Conservation (phyloP, 2,888 invertebrate genomes). For the Agrotis clavis region DNA sequence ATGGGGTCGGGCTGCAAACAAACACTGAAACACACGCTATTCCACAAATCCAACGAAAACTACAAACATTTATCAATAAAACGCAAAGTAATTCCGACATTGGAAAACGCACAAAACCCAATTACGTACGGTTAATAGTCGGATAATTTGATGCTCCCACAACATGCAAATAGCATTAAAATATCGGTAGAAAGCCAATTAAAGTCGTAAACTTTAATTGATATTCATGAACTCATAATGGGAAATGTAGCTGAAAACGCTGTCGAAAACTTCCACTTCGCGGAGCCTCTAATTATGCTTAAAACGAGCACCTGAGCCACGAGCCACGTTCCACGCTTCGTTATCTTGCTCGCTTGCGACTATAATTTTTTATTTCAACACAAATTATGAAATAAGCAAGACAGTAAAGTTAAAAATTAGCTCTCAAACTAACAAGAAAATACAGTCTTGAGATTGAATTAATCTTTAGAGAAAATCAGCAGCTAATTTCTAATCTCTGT, state of each 20-base stretch:
- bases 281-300: conserved; percentile 72
- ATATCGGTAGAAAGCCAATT: conserved; percentile 82
- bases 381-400: conserved; percentile 57
- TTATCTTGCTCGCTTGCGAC: conserved; percentile 52
- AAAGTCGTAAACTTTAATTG: conserved; percentile 85
- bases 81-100: conserved; percentile 67
- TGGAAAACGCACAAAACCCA: conserved; percentile 76
- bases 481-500: conserved; percentile 28
- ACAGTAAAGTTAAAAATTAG: conserved; percentile 45
- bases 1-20: conserved; percentile 7
- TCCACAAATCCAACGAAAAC: conserved; percentile 30
- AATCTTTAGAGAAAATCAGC: conserved; percentile 38
- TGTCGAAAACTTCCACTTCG: conserved; percentile 72
- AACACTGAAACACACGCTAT: conserved; percentile 14
- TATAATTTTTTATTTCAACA: conserved; percentile 53
- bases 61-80: conserved; percentile 57
- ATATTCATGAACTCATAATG: conserved; percentile 84
- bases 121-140: conserved; percentile 77
- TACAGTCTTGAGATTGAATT: conserved; percentile 3
- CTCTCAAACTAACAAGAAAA: conserved; percentile 21
- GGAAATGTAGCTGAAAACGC: conserved; percentile 72
- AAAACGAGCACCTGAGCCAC: conserved; percentile 67
- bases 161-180: conserved; percentile 86
- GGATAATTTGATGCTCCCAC: conserved; percentile 78
- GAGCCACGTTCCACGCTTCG: conserved; percentile 48